Percentiles rank a stretch among this genome's conserved stretches.
Evolutionary conservation across 2,797 vertebrate genomes (phyloP).

Genomic region (Chelon auratus): DNA sequence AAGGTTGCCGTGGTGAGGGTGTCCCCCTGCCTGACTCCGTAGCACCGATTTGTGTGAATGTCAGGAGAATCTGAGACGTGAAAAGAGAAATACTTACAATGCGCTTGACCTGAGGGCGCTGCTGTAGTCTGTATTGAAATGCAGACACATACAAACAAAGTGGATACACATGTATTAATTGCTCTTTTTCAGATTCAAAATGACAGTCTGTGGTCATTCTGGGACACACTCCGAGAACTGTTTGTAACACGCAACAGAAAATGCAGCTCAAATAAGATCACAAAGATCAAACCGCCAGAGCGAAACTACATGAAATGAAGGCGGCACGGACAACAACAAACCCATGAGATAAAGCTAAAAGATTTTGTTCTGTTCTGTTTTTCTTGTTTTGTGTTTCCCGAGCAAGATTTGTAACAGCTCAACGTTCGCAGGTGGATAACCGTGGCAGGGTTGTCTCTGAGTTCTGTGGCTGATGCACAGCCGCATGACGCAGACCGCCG

Average conservation of each 20-base stretch:
- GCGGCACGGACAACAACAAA: not conserved
- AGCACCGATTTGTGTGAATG: not conserved
- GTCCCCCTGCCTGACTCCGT: not conserved
- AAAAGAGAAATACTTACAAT: not conserved
- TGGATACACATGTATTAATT: too few relatives aligned
- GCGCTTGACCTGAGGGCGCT: not conserved
- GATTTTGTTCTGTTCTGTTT: constrained; percentile 2
- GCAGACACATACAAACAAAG: not conserved
- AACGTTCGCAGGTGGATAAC: not conserved
- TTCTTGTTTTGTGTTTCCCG: not conserved
- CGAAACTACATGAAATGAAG: not conserved
- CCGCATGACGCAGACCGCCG: not conserved
- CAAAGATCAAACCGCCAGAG: not conserved
- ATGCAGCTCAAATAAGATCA: not conserved
- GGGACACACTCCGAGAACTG: not conserved
- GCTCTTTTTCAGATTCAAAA: not conserved
- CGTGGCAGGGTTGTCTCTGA: not conserved
- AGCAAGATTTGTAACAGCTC: constrained; percentile 6
- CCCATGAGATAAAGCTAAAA: not conserved
- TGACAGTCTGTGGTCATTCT: not conserved
- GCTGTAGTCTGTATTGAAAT: not conserved
- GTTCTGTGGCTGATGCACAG: not conserved
- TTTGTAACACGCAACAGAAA: not conserved
- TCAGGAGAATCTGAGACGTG: not conserved
- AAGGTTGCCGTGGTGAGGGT: not conserved